Evolutionary conservation across 2,888 invertebrate species (phyloP).

Genomic region (Leptopterna dolabrata): DNA sequence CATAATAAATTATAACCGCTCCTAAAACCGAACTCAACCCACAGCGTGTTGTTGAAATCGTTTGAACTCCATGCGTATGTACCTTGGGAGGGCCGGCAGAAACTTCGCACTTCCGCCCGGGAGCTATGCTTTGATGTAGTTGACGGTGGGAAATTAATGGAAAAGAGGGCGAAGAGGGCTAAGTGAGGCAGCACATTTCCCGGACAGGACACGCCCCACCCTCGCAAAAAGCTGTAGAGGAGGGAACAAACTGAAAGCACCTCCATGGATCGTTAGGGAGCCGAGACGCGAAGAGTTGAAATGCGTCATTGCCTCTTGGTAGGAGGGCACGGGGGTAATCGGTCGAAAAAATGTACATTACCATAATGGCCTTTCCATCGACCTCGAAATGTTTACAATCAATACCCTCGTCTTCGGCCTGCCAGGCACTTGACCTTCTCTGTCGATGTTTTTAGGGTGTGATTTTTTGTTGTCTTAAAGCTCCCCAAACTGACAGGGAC

Average conservation of each 20-base stretch:
- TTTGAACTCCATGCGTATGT: not conserved
- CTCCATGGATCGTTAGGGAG: conserved; percentile 32
- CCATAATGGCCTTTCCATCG: conserved; percentile 39
- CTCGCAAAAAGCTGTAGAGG: not conserved
- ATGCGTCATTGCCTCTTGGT: conserved; percentile 33
- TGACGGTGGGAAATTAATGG: conserved; percentile 1
- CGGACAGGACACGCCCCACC: conserved; percentile 22
- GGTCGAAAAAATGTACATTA: conserved; percentile 42
- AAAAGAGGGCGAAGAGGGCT: not conserved
- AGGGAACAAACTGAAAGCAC: conserved; percentile 22
- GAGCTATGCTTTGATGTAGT: not conserved
- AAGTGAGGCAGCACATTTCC: conserved; percentile 29
- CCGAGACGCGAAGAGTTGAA: conserved; percentile 22
- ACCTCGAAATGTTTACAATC: conserved; percentile 28
- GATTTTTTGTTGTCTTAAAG: too few relatives aligned
- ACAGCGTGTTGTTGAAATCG: not conserved
- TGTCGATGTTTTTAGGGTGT: not conserved
- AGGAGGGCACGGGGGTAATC: conserved; percentile 40
- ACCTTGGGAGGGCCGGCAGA: not conserved
- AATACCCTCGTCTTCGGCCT: conserved; percentile 4
- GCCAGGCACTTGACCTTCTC: not conserved
- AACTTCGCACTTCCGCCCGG: not conserved
- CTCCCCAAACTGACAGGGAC: too few relatives aligned
- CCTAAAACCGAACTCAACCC: too few relatives aligned
- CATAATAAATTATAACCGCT: too few relatives aligned